Evolutionary conservation across 2,113 vertebrate species (phyloP), one percentile per base, ranked within the genome.

Genomic region (Elephas maximus): DNA sequence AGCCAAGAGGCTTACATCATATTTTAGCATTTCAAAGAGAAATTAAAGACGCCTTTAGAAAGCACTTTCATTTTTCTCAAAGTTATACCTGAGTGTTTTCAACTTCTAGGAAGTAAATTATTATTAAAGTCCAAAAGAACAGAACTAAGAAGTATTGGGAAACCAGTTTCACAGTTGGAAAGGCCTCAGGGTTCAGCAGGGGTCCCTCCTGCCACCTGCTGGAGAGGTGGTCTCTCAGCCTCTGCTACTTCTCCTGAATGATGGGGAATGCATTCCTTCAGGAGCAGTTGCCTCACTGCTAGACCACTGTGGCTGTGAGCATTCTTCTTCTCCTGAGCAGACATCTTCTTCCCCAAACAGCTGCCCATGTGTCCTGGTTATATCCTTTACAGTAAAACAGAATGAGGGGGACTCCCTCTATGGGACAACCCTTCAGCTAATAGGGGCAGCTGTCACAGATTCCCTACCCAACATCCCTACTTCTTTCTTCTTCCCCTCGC

Each of bases 21-120:
- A 94, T 83, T 92, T 97, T 77, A 92, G 82, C 76, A 95, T 95
- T 96, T 97, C 96, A 97, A 95, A 95, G 88, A 94, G 53, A 92
- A 97, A 95, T 92, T 88, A 94, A 93, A 97, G 28, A 37, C 92
- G 65, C 3, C 60, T 76, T 95, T 95, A 90, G 23, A 96, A 94
- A 94, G 63, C 14, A 87, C 60, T 92, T 97, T 86, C 67, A 71
- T 81, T 80, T 88, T 93, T 95, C 93, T 87, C 65, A 37, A 37
- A 94, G 81, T 88, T 96, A 84, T 83, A 62, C 41, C 63, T 30
- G 30, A 74, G 74, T 82, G 60, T 87, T 82, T 81, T 90, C 65
- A 84, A 81, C 28, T 94, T 74, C 45, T 84, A 71, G n/a, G 69
- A 91, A 77, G 65, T 84, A 92, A 78, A 62, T 67, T 97, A 82